Conservation (phyloP, 2,797 vertebrate species). For the Pteropus rufus region DNA sequence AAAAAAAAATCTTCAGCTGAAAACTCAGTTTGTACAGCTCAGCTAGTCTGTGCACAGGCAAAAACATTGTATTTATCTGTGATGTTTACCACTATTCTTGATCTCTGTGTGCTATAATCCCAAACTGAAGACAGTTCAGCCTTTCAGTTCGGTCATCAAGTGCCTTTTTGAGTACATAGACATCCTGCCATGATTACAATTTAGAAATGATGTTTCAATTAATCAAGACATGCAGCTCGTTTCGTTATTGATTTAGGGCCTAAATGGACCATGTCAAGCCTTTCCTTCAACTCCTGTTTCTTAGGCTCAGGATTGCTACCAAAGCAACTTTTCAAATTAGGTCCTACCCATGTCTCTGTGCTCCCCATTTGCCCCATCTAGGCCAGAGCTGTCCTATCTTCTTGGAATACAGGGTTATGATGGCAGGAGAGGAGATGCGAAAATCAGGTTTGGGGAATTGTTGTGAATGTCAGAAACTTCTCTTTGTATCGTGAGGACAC, state of each 20-base stretch:
- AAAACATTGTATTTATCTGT: conserved; percentile 39
- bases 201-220: conserved; percentile 22
- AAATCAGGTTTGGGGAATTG: neutral
- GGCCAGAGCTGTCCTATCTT: neutral
- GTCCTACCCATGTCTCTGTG: neutral
- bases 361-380: neutral
- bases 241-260: neutral
- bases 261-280: neutral
- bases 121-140: conserved; percentile 46
- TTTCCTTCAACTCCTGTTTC: neutral
- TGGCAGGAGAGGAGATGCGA: neutral
- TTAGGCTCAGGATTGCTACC: neutral
- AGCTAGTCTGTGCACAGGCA: conserved; percentile 44
- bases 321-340: neutral
- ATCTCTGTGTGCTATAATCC: conserved; percentile 50
- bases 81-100: conserved; percentile 45
- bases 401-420: neutral
- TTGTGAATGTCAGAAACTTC: neutral
- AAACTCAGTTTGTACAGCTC: conserved; percentile 59
- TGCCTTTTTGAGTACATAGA: conserved; percentile 16
- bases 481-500: neutral
- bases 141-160: accelerated
- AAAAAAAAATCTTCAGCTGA: neutral
- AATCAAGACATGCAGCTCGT: neutral
- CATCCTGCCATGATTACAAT: neutral